Conservation (phyloP, 1,140 invertebrate genomes). For the Antheraea mylitta region DNA sequence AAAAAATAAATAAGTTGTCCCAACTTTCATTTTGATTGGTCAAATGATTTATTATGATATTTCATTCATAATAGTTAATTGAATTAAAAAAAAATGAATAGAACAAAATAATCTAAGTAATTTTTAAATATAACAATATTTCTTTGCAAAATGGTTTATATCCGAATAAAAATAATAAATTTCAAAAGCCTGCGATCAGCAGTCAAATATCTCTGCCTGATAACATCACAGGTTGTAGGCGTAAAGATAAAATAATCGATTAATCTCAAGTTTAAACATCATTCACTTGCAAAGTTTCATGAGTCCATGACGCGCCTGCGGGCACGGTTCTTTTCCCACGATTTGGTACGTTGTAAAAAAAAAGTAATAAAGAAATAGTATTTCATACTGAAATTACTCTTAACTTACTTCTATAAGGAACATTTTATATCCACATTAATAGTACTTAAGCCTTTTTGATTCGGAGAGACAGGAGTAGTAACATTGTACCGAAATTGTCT, state of each 20-base stretch:
- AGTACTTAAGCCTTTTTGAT: neutral
- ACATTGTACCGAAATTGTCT: conserved; percentile 28
- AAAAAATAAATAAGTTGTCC: no score
- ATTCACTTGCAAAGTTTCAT: conserved; percentile 45
- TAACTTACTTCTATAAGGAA: neutral
- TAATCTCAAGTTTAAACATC: conserved; percentile 24
- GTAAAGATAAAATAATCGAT: conserved; percentile 33
- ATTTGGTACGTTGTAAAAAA: conserved; percentile 30
- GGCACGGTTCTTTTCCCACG: conserved; percentile 47
- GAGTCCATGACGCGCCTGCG: conserved; percentile 37
- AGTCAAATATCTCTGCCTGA: neutral
- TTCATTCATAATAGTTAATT: no score
- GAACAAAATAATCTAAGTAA: no score
- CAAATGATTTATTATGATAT: no score
- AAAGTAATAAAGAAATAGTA: conserved; percentile 1
- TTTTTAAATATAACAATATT: no score
- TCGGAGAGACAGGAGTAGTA: neutral
- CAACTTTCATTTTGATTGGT: no score
- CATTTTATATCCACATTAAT: neutral
- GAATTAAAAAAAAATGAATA: no score
- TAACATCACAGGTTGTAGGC: neutral
- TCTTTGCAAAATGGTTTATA: no score
- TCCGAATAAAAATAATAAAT: neutral
- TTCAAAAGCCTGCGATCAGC: neutral
- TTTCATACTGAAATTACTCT: neutral